Base-by-base conservation (phyloP, 2,797 vertebrate genomes). In the Muraenolepis orangiensis region DNA sequence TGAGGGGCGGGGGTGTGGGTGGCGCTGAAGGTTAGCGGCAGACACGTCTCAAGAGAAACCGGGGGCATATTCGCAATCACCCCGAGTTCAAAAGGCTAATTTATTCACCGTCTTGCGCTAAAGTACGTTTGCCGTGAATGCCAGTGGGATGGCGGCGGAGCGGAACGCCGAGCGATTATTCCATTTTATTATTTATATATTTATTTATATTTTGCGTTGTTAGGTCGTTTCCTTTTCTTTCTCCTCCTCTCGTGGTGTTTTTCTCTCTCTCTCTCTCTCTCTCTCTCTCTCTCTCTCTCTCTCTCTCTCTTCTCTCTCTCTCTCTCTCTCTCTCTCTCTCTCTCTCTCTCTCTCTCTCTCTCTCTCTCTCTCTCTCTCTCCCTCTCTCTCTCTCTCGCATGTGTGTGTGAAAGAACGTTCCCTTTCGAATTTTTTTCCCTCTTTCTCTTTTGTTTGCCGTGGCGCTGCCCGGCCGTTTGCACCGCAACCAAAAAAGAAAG, bases 41-140 rank as follows among this genome's bases (percentile, higher is more conserved):
- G 91, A 91, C 90, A 90, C 89, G 89, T 92, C 91, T 91, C 89
- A 87, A 86, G 89, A 91, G 91, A 87, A 92, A 90, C 80, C 84
- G 70, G 89, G 42, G 92, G 90, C 91, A 90, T 90, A 92, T 92
- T 92, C 91, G 89, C 90, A 91, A 91, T 92, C 91, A 92, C 90
- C 89, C 86, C 42, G 84, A 90, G 91, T 93, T 92, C 92, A 93
- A 92, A 93, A 93, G 90, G 92, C 86, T 93, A 91, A 92, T 92
- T 93, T 92, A 92, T 92, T 93, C 91, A 88, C 88, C 86, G 91
- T 90, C 91, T 88, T 90, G 90, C 89, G 90, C 91, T 92, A 89
- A 90, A 91, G 89, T 80, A 79, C 86, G 80, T 82, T 88, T 90
- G 87, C 88, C 90, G 86, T 84, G 86, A 88, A 90, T 91, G 90